These are phyloP conservation scores for Nycticebus coucang DNA, from an alignment of 2,113 vertebrate genomes.

Conservation along the genomic window DNA sequence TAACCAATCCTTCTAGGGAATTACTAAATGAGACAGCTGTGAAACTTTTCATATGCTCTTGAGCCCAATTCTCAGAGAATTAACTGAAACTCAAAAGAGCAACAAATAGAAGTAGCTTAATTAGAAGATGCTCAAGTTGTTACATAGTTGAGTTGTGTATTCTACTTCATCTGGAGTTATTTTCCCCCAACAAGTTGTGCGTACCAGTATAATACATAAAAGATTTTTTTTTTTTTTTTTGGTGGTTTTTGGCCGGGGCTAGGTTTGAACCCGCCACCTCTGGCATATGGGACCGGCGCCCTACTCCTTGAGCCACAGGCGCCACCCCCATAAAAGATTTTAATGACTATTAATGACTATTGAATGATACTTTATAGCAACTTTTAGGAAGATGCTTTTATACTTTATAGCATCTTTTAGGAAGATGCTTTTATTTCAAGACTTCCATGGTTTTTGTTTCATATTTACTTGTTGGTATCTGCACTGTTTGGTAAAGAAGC, in stretches of 20 bases:
- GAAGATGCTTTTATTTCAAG: neutral
- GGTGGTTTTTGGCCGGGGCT: too few relatives aligned
- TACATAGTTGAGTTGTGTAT: neutral
- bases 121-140: neutral
- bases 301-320: too few relatives aligned
- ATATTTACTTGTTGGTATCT: neutral
- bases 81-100: neutral
- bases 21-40: neutral
- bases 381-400: neutral
- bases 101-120: neutral
- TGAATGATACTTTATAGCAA: neutral
- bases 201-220: neutral
- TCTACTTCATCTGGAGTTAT: neutral
- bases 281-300: too few relatives aligned
- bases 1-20: neutral
- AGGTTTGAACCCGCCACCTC: too few relatives aligned
- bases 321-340: too few relatives aligned
- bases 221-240: too few relatives aligned
- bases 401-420: neutral
- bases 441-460: neutral
- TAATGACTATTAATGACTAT: neutral
- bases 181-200: neutral
- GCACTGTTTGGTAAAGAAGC: neutral
- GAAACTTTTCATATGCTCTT: neutral
- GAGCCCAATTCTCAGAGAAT: neutral